A percentile compares a stretch with the other conserved stretches of the same genome.
These are phyloP conservation scores for Tenthredo livida DNA, from an alignment of 2,888 invertebrate species.

Conservation along the genomic window DNA sequence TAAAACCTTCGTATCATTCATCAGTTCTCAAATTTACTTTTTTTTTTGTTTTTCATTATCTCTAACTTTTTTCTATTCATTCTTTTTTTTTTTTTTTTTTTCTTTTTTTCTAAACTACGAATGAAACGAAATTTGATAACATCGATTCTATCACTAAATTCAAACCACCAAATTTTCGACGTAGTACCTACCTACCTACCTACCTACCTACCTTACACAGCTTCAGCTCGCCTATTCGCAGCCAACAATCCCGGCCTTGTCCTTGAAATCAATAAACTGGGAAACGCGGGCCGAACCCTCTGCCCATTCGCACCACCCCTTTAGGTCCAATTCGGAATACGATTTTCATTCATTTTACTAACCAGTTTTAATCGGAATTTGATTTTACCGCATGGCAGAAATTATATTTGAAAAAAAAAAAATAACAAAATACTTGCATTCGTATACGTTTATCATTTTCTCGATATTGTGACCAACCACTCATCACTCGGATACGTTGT, in stretches of 20 bases:
- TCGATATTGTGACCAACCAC: neutral
- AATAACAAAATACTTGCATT: neutral
- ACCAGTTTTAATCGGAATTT: neutral
- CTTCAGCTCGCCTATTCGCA: neutral
- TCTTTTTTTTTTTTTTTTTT: neutral
- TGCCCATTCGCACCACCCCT: neutral
- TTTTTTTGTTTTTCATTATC: neutral
- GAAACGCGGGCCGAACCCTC: constrained; percentile 30
- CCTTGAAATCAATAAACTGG: constrained; percentile 52
- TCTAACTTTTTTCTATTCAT: neutral
- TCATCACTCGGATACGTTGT: neutral
- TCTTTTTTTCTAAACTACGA: no score
- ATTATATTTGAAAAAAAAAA: neutral
- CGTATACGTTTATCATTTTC: neutral
- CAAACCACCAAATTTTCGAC: neutral
- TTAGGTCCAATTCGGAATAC: neutral
- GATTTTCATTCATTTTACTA: neutral
- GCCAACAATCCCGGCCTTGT: constrained; percentile 43
- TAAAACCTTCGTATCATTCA: no score
- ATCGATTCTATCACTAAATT: neutral
- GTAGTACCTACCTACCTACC: no score
- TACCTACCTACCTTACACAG: no score
- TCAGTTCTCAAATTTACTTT: neutral
- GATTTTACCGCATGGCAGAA: neutral
- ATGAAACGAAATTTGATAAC: neutral